phyloP scores from a whole-genome alignment of 1,140 invertebrate species.

The Heliconius nattereri region DNA sequence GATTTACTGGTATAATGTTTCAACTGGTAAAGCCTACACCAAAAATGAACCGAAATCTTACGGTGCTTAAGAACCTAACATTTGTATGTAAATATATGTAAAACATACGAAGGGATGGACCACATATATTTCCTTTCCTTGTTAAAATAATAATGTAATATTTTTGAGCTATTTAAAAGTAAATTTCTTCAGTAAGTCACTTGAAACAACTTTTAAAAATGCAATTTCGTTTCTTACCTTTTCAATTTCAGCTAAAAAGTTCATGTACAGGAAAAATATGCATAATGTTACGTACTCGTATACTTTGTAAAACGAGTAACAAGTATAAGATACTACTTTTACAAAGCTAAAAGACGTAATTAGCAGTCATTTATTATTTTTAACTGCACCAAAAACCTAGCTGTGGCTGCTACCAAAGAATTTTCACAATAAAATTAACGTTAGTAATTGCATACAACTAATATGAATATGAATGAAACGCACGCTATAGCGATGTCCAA shows the following conservation, averaged over 20 bases:
- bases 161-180: background rate
- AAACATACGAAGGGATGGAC: background rate
- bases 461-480: conserved; percentile 32
- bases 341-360: background rate
- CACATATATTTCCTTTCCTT: background rate
- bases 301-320: background rate
- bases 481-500: conserved; percentile 15
- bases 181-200: background rate
- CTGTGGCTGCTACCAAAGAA: background rate
- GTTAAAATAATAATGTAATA: background rate
- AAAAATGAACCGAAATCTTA: background rate
- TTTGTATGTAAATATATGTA: background rate
- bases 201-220: background rate
- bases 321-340: background rate
- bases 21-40: conserved; percentile 12
- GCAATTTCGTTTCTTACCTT: background rate
- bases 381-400: background rate
- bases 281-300: background rate
- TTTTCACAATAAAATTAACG: conserved; percentile 11
- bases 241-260: background rate
- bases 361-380: background rate
- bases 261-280: background rate
- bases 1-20: conserved; percentile 9
- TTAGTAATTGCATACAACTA: conserved; percentile 18
- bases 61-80: background rate